Base-by-base conservation (phyloP, 2,113 vertebrate species). In the Donacobius atricapilla region DNA sequence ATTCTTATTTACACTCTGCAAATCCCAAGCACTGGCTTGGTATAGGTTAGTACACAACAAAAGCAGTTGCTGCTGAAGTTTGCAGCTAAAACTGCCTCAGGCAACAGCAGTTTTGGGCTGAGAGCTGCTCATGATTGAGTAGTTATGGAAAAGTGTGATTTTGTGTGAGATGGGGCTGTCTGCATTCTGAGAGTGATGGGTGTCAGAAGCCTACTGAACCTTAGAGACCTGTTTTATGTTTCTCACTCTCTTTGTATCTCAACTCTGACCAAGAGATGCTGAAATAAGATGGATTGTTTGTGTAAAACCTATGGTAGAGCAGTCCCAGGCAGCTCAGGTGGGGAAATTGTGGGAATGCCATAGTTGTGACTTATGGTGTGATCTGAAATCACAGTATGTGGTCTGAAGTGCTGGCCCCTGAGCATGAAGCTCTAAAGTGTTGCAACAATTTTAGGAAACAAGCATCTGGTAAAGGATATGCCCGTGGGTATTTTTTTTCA, bases 301-400 rank as follows among this genome's bases (percentile, higher is more conserved):
- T 91, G 24, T 65, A 54, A 87, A 76, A 73, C 42, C 30, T 42
- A 25, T 82, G 45, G 82, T 60, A 48, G 83, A 79, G n/a, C 23
- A 2, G 40, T 83, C 66, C 31, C 51, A 87, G 76, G 35, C 76
- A 95, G 24, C 78, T 85, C 70, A 87, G 84, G 70, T 91, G 53
- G 57, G 73, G 44, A 82, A 90, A 90, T 44, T 60, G 56, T 93
- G 82, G 85, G 83, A 83, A 76, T 95, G 63, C 85, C 75, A 54
- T 72, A 70, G 85, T 88, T 94, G 56, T 35, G 82, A 90, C 85
- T 45, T 80, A 48, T 61, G 25, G 37, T 72, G 93, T 95, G 82
- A 85, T 79, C 72, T 96, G 65, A 94, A 93, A 93, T 73, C 65
- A 76, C 60, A 37, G 31, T 64, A 54, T 89, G 72, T 91, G 78